phyloP scores from a whole-genome alignment of 64 coral and sea anemone genomes.

The Actinia equina region DNA sequence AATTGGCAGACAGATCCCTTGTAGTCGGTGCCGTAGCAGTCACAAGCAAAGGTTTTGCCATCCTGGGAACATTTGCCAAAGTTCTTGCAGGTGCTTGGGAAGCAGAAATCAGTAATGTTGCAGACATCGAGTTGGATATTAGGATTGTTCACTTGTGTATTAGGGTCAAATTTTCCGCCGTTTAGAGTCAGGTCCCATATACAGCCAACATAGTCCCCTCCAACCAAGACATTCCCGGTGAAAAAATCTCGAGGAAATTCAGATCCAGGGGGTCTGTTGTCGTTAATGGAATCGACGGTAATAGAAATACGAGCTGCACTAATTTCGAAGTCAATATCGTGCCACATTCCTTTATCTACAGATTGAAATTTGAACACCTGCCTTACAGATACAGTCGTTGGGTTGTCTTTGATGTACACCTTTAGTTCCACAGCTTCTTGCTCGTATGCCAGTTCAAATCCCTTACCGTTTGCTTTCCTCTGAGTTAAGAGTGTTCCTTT shows the following conservation, averaged over 20 bases:
- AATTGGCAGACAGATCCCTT: conserved; percentile 32
- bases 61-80: conserved; percentile 17
- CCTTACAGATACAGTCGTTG: neutral
- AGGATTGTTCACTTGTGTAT: neutral
- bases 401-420: conserved; percentile 3
- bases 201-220: conserved; percentile 50
- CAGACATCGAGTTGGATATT: conserved; percentile 2
- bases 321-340: conserved; percentile 13
- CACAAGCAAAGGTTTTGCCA: conserved; percentile 38
- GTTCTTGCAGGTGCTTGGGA: conserved; percentile 36
- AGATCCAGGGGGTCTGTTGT: neutral
- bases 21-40: conserved; percentile 19
- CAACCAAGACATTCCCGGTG: neutral
- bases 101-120: conserved; percentile 57
- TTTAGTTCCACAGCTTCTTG: neutral
- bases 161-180: neutral
- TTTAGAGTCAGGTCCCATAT: conserved; percentile 32
- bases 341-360: conserved; percentile 50
- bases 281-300: neutral
- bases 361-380: neutral
- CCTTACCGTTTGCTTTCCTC: neutral
- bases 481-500: conserved; percentile 10
- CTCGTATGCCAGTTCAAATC: neutral
- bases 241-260: conserved; percentile 35
- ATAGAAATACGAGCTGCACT: neutral